phyloP scores from a whole-genome alignment of 1,140 invertebrate genomes.

The Monomorium pharaonis region DNA sequence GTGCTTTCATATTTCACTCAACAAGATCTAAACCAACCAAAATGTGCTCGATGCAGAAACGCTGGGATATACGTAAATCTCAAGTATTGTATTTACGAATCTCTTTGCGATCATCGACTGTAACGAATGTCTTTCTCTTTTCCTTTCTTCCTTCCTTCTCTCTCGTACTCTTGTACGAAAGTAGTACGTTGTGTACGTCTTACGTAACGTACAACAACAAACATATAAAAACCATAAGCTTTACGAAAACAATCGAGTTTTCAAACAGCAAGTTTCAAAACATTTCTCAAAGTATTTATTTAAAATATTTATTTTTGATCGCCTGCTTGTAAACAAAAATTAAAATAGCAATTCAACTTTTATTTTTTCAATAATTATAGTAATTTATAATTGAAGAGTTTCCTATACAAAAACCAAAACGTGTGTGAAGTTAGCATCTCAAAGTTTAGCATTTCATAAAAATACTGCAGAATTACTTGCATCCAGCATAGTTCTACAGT shows the following conservation, averaged over 20 bases:
- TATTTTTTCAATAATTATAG: not conserved
- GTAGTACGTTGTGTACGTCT: too few species aligned
- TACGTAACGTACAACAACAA: not conserved
- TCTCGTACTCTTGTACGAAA: not conserved
- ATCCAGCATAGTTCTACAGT: too few species aligned
- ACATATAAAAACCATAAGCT: not conserved
- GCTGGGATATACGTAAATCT: constrained; percentile 22
- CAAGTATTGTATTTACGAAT: constrained; percentile 28
- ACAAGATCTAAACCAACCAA: constrained; percentile 31
- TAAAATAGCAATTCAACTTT: not conserved
- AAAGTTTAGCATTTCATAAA: too few species aligned
- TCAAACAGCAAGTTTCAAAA: not conserved
- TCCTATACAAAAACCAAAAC: too few species aligned
- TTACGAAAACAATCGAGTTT: constrained; percentile 28
- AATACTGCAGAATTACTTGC: too few species aligned
- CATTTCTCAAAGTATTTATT: not conserved
- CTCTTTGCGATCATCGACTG: constrained; percentile 13
- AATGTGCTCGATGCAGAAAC: constrained; percentile 25
- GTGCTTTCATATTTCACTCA: constrained; percentile 53
- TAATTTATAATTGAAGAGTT: too few species aligned
- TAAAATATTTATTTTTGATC: not conserved
- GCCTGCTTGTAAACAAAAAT: not conserved
- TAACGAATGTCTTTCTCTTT: constrained; percentile 14
- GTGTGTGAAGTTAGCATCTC: too few species aligned
- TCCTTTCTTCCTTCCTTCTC: not conserved